These are phyloP conservation scores for Phaonia tiefii DNA, from an alignment of 2,888 invertebrate species.

Conservation along the genomic window DNA sequence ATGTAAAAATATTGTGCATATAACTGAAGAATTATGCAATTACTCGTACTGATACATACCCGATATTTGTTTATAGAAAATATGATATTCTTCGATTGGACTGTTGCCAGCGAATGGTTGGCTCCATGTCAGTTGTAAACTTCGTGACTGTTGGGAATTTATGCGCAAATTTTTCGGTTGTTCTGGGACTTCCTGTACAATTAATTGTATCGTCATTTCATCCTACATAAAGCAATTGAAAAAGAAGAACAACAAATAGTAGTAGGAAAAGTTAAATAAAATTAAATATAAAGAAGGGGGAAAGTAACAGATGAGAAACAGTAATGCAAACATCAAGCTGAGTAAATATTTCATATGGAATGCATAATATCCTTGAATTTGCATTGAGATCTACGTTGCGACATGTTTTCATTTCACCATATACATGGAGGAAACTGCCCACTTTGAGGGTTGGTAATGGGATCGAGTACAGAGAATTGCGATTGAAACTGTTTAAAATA, in stretches of 20 bases:
- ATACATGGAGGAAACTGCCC: no score
- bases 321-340: background rate
- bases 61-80: slow-evolving; percentile 93
- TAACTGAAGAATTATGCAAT: no score
- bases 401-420: background rate
- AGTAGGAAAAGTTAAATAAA: background rate
- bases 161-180: slow-evolving; percentile 92
- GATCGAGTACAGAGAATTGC: background rate
- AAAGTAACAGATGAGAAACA: background rate
- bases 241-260: slow-evolving; percentile 17
- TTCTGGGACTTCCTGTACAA: slow-evolving; percentile 95
- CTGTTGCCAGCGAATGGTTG: slow-evolving; percentile 94
- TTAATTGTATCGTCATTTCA: slow-evolving; percentile 93
- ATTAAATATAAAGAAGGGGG: no score
- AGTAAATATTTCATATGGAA: slow-evolving; percentile 42
- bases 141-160: slow-evolving; percentile 91
- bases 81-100: slow-evolving; percentile 92
- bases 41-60: slow-evolving; percentile 75
- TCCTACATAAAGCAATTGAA: slow-evolving; percentile 81
- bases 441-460: background rate
- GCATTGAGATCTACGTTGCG: background rate
- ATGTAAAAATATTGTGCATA: no score
- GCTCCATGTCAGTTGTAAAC: slow-evolving; percentile 93
- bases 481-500: no score
- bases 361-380: slow-evolving; percentile 5